Evolutionary conservation across 1,140 invertebrate genomes (phyloP), one percentile per base, ranked within the genome.

Genomic region (Gonatopus flavifemur): DNA sequence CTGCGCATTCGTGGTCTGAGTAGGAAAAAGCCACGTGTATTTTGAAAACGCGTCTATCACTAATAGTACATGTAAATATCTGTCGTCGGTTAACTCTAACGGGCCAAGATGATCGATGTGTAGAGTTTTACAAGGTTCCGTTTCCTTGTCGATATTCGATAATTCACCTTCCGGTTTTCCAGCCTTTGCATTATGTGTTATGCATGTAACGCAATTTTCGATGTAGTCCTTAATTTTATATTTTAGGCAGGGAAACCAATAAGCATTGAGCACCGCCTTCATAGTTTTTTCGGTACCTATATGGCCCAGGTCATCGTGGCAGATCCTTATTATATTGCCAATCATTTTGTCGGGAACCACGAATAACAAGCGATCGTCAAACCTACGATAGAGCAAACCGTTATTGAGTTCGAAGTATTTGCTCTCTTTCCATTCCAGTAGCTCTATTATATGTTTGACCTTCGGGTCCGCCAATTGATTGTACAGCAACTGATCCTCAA

Each of bases 21-120:
- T n/a, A n/a, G n/a, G n/a, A n/a, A n/a, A n/a, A n/a, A n/a, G n/a
- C n/a, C n/a, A n/a, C n/a, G n/a, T n/a, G n/a, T n/a, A n/a, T n/a
- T n/a, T n/a, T n/a, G n/a, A n/a, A n/a, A n/a, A n/a, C n/a, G n/a
- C n/a, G n/a, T n/a, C n/a, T n/a, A n/a, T n/a, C n/a, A n/a, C n/a
- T n/a, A 35, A 43, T 8, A 59, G 57, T 43, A 64, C 44, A 51
- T 56, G 44, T 50, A 41, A 53, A 24, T 64, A 19, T n/a, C 38
- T 19, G 19, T 28, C 22, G 13, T n/a, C 12, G 15, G 46, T 59
- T 46, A 49, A 55, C 22, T 55, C 44, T 20, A 62, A 41, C 16
- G 53, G 59, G 3, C 52, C 62, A 18, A 45, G 49, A 52, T 62
- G 52, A 28, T 64, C 59, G 4, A 59, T 49, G 24, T 60, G 57